Conservation (phyloP, 2,113 vertebrate genomes). For the Chlamydotis undulata region DNA sequence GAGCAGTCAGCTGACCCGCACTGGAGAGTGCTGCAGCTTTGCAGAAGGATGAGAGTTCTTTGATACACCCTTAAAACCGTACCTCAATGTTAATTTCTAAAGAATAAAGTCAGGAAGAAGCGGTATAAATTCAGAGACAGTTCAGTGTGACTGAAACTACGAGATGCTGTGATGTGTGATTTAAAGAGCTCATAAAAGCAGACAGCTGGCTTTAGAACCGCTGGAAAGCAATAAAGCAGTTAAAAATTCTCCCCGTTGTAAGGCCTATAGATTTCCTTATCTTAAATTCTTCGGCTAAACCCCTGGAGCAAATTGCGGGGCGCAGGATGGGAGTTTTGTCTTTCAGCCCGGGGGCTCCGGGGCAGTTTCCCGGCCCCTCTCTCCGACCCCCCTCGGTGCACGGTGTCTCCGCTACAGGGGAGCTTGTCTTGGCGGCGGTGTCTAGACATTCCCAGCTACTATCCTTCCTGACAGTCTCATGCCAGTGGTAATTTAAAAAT, state of each 20-base stretch:
- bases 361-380: slow-evolving; percentile 70
- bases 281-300: slow-evolving; percentile 80
- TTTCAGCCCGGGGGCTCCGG: slow-evolving; percentile 67
- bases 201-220: slow-evolving; percentile 77
- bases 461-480: slow-evolving; percentile 70
- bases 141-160: slow-evolving; percentile 20
- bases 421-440: slow-evolving; percentile 65
- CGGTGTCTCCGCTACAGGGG: slow-evolving; percentile 61
- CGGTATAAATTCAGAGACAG: not conserved
- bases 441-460: slow-evolving; percentile 68
- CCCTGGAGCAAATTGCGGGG: slow-evolving; percentile 70
- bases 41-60: not conserved
- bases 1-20: not conserved
- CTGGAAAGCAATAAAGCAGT: slow-evolving; percentile 73
- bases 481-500: slow-evolving; percentile 81
- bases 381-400: slow-evolving; percentile 72
- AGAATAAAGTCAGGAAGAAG: not conserved
- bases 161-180: slow-evolving; percentile 69
- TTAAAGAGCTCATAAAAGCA: slow-evolving; percentile 79
- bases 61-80: not conserved
- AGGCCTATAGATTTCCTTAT: slow-evolving; percentile 77
- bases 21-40: not conserved
- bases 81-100: not conserved
- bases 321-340: slow-evolving; percentile 76
- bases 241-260: slow-evolving; percentile 82